Conservation (phyloP, 2,797 vertebrate species). For the Gymnopithys bicolor region DNA sequence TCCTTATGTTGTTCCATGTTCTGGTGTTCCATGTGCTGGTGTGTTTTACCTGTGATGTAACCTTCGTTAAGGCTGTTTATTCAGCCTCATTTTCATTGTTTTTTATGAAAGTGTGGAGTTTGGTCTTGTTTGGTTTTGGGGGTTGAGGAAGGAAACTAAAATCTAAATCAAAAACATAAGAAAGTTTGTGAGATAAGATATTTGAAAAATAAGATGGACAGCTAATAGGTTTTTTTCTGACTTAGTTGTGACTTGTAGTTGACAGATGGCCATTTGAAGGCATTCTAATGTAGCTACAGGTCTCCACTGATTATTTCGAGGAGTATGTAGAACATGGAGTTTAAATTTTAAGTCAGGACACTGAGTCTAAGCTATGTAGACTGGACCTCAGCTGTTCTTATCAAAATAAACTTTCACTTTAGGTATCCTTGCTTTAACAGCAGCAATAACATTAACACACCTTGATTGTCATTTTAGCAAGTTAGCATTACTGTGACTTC, state of each 20-base stretch:
- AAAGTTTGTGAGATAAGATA: neutral
- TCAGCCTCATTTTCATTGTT: neutral
- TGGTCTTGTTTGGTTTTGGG: neutral
- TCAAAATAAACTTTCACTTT: neutral
- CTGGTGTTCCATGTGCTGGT: too few species aligned
- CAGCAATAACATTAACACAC: neutral
- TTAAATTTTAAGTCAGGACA: neutral
- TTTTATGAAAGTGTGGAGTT: neutral
- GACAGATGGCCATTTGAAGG: neutral
- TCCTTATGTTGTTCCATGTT: neutral
- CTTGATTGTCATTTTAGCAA: neutral
- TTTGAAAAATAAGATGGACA: neutral
- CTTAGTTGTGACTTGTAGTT: neutral
- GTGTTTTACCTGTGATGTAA: neutral
- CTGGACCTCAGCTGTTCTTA: neutral
- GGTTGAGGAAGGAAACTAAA: neutral
- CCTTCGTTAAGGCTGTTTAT: neutral
- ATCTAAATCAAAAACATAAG: neutral
- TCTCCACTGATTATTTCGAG: neutral
- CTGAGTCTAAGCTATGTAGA: neutral
- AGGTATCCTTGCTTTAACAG: neutral
- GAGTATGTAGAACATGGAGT: neutral
- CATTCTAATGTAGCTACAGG: neutral
- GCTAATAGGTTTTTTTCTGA: neutral
- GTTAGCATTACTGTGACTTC: neutral